Evolutionary conservation across 2,113 vertebrate genomes (phyloP).

Genomic region (Struthio camelus): DNA sequence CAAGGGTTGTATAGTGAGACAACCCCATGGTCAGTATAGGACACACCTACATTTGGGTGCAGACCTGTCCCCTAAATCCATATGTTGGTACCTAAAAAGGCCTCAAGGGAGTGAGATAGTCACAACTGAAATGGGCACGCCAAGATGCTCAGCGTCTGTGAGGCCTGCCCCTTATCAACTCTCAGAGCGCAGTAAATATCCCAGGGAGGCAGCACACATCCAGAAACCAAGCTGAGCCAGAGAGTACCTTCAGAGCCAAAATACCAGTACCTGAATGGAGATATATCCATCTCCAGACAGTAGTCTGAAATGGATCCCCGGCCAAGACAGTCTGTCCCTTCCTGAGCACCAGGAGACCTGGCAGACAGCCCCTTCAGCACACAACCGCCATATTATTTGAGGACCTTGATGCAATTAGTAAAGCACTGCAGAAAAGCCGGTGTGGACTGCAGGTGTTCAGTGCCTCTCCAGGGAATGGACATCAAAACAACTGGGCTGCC

Average conservation of each 20-base stretch:
- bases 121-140: not conserved
- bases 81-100: not conserved
- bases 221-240: not conserved
- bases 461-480: not conserved
- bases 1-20: not conserved
- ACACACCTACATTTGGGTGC: not conserved
- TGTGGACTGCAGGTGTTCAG: not conserved
- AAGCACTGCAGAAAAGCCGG: constrained; percentile 15
- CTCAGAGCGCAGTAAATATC: not conserved
- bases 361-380: not conserved
- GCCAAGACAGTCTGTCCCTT: not conserved
- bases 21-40: not conserved
- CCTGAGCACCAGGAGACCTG: not conserved
- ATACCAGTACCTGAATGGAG: not conserved
- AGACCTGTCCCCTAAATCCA: not conserved
- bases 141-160: not conserved
- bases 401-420: not conserved
- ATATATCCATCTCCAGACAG: not conserved
- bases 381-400: not conserved
- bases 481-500: not conserved
- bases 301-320: not conserved
- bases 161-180: not conserved
- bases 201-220: not conserved
- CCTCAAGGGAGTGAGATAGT: not conserved
- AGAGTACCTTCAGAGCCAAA: not conserved